Percentiles rank a stretch among this genome's conserved stretches.
Conservation (phyloP, 2,888 invertebrate genomes). For the Drosophila aldrichi region DNA sequence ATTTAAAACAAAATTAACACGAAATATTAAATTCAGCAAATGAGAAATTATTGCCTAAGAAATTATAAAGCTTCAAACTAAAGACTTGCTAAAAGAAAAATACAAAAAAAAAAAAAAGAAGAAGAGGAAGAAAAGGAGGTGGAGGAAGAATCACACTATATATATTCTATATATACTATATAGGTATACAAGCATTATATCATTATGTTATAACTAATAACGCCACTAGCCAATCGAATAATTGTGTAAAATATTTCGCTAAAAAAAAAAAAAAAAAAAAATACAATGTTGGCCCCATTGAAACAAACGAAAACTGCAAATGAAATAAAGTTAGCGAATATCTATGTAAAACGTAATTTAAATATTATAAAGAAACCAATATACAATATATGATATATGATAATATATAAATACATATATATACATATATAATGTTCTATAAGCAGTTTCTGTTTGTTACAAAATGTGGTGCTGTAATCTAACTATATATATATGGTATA, state of each 20-base stretch:
- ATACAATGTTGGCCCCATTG: slow-evolving; percentile 16
- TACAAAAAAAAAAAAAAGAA: neutral
- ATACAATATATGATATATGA: slow-evolving; percentile 6
- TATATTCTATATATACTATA: slow-evolving; percentile 31
- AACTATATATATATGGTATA: slow-evolving; percentile 38
- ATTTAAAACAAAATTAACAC: slow-evolving; percentile 25
- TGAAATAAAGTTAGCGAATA: slow-evolving; percentile 56
- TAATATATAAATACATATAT: slow-evolving; percentile 10
- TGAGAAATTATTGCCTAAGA: slow-evolving; percentile 58
- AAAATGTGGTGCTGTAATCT: slow-evolving; percentile 80
- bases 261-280: slow-evolving; percentile 16
- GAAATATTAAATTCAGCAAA: slow-evolving; percentile 29
- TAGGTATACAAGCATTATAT: slow-evolving; percentile 38
- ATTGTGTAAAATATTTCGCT: slow-evolving; percentile 78
- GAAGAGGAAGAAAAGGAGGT: neutral
- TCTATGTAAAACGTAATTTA: slow-evolving; percentile 68
- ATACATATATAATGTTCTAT: slow-evolving; percentile 40
- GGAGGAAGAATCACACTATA: slow-evolving; percentile 12
- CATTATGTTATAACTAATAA: slow-evolving; percentile 64
- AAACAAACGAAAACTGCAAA: slow-evolving; percentile 29
- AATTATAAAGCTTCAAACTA: slow-evolving; percentile 70
- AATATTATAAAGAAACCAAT: slow-evolving; percentile 35
- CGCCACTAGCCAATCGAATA: slow-evolving; percentile 78
- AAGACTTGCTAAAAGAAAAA: slow-evolving; percentile 70
- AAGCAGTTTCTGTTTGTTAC: slow-evolving; percentile 64